Evolutionary conservation across 2,113 vertebrate genomes (phyloP).

Genomic region (Macroglossus sobrinus): DNA sequence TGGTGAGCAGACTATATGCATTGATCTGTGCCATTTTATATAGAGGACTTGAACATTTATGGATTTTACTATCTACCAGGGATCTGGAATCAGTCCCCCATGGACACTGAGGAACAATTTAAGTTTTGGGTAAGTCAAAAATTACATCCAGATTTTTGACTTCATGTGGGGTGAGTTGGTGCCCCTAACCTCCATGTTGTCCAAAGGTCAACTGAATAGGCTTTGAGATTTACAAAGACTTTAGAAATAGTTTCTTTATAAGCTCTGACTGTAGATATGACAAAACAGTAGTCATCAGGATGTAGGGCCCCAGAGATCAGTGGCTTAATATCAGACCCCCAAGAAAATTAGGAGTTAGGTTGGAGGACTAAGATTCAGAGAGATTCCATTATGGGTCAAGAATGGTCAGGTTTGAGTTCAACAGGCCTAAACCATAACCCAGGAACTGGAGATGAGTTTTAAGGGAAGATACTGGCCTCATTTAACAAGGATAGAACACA

Average conservation of each 20-base stretch:
- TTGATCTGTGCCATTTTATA: background rate
- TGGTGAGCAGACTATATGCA: background rate
- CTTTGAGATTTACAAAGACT: background rate
- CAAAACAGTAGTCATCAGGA: background rate
- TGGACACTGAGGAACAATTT: background rate
- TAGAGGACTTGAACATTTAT: background rate
- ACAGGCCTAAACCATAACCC: background rate
- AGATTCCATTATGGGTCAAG: background rate
- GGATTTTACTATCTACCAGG: background rate
- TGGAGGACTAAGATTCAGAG: background rate
- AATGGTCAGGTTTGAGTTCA: background rate
- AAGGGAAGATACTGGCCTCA: background rate
- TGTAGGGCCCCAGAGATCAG: background rate
- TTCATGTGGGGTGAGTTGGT: background rate
- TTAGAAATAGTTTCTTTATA: constrained; percentile 14
- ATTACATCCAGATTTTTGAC: background rate
- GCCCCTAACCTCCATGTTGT: background rate
- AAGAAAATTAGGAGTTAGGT: background rate
- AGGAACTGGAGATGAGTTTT: background rate
- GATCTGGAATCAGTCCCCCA: background rate
- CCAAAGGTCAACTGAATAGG: background rate
- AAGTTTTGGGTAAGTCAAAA: background rate
- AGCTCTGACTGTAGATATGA: background rate
- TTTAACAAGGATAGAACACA: background rate
- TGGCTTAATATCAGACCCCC: background rate